Conservation (phyloP, 2,888 invertebrate species). For the Harpalus rufipes region DNA sequence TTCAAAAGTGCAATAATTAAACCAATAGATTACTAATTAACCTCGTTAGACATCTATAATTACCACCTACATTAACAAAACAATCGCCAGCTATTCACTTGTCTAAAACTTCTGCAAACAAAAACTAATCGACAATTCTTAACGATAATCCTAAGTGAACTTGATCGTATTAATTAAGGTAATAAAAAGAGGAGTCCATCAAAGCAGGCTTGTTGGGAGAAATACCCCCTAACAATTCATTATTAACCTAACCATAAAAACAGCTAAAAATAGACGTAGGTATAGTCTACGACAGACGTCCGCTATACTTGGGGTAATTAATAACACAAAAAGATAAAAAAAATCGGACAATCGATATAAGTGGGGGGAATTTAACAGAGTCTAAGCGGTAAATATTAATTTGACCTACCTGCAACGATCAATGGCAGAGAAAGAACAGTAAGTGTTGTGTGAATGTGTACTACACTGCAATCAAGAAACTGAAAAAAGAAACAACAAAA, state of each 20-base stretch:
- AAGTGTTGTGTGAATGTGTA: not conserved
- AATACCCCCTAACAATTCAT: slow-evolving; percentile 12
- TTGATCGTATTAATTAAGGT: slow-evolving; percentile 47
- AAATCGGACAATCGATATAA: slow-evolving; percentile 33
- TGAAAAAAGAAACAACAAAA: not conserved
- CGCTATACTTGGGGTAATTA: slow-evolving; percentile 29
- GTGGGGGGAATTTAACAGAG: slow-evolving; percentile 35
- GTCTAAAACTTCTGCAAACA: slow-evolving; percentile 11
- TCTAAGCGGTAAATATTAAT: slow-evolving; percentile 55
- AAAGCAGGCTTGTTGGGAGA: slow-evolving; percentile 21
- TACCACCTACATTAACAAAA: slow-evolving; percentile 32
- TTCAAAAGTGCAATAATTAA: slow-evolving; percentile 18
- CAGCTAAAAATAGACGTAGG: slow-evolving; percentile 27
- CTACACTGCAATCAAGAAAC: not conserved
- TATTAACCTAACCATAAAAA: slow-evolving; percentile 40
- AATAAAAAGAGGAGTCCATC: slow-evolving; percentile 29
- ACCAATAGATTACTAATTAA: slow-evolving; percentile 29
- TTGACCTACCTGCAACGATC: slow-evolving; percentile 56
- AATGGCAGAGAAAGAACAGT: slow-evolving; percentile 25
- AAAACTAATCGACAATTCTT: slow-evolving; percentile 30
- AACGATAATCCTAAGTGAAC: slow-evolving; percentile 18
- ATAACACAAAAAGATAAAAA: slow-evolving; percentile 49
- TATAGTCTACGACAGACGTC: slow-evolving; percentile 9
- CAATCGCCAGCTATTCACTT: slow-evolving; percentile 8
- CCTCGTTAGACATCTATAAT: slow-evolving; percentile 34